Evolutionary conservation across 2,797 vertebrate genomes (phyloP).

Genomic region (Phrynocephalus guinanensis): DNA sequence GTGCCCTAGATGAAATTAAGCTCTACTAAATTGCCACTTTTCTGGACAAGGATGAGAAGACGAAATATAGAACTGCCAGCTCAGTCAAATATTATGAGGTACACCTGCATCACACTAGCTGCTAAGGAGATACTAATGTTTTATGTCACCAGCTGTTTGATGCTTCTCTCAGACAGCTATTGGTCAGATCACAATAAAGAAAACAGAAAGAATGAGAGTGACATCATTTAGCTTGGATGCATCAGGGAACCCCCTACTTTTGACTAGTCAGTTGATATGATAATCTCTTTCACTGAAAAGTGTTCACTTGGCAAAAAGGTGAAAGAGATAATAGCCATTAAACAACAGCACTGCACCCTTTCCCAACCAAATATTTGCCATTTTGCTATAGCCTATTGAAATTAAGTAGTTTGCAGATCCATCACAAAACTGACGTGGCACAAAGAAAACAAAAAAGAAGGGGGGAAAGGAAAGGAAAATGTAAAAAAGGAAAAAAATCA

Average conservation of each 20-base stretch:
- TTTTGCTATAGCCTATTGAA: slow-evolving; percentile 2
- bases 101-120: slow-evolving; percentile 60
- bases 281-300: slow-evolving; percentile 49
- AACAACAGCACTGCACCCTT: background rate
- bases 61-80: slow-evolving; percentile 72
- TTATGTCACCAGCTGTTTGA: slow-evolving; percentile 60
- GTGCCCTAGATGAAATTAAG: too few relatives aligned
- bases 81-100: slow-evolving; percentile 63
- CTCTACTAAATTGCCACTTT: slow-evolving; percentile 56
- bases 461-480: background rate
- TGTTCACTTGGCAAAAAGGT: slow-evolving; percentile 47
- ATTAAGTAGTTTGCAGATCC: slow-evolving; percentile 14
- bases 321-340: slow-evolving; percentile 30
- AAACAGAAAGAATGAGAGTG: slow-evolving; percentile 64
- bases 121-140: slow-evolving; percentile 69
- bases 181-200: background rate
- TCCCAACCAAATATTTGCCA: slow-evolving; percentile 19
- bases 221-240: slow-evolving; percentile 58
- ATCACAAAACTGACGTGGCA: background rate
- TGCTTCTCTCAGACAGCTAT: slow-evolving; percentile 39
- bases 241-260: slow-evolving; percentile 60
- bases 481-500: slow-evolving; percentile 30
- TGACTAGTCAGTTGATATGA: slow-evolving; percentile 48
- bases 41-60: slow-evolving; percentile 59
- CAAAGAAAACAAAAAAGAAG: background rate